phyloP scores from a whole-genome alignment of 2,888 invertebrate genomes.

The Ennomos quercinarius region DNA sequence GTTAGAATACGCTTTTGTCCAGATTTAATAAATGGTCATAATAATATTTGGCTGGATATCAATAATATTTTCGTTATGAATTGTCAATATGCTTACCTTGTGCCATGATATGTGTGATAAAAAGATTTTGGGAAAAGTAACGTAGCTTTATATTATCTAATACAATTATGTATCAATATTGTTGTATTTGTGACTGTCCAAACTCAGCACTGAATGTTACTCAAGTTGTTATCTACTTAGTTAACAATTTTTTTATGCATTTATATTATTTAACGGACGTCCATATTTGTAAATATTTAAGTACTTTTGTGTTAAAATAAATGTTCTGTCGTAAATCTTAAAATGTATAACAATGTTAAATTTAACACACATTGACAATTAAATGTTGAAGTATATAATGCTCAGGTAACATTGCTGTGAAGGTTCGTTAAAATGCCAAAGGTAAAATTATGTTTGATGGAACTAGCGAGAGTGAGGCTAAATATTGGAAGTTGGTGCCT shows the following conservation, averaged over 20 bases:
- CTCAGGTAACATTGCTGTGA: slow-evolving; percentile 13
- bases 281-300: slow-evolving; percentile 22
- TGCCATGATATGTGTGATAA: slow-evolving; percentile 32
- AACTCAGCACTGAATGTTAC: background rate
- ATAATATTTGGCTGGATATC: slow-evolving; percentile 12
- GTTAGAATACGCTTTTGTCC: slow-evolving; percentile 2
- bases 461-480: slow-evolving; percentile 3
- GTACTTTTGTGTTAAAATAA: slow-evolving; percentile 18
- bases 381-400: slow-evolving; percentile 31
- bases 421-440: background rate
- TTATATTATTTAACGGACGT: slow-evolving; percentile 19
- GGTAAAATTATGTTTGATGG: background rate
- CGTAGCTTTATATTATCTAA: slow-evolving; percentile 2
- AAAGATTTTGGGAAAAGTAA: slow-evolving; percentile 12
- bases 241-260: slow-evolving; percentile 11
- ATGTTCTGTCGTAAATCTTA: slow-evolving; percentile 4
- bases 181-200: no score
- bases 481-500: slow-evolving; percentile 23
- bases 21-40: slow-evolving; percentile 12
- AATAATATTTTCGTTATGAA: slow-evolving; percentile 1
- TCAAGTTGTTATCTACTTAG: slow-evolving; percentile 8
- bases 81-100: background rate
- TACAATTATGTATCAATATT: no score
- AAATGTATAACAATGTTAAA: background rate
- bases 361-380: slow-evolving; percentile 28